Base-by-base conservation (phyloP, 2,888 invertebrate genomes). In the Ormyrus thymus region DNA sequence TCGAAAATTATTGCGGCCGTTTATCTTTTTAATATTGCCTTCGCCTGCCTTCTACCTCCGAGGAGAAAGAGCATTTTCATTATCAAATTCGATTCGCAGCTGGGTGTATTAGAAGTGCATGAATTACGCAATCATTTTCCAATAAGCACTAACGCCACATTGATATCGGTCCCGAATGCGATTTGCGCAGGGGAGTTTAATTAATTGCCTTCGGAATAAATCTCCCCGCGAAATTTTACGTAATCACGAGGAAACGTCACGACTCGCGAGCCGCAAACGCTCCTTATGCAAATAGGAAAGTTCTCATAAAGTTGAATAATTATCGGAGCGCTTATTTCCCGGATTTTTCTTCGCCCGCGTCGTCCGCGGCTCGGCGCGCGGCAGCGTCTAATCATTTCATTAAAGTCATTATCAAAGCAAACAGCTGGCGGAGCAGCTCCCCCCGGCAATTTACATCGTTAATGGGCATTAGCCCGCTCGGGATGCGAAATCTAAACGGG, bases 371-470 rank as follows among this genome's bases (percentile, higher is more conserved):
- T 50, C 50, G 10, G 7, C 56, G 29, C 29, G 29, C 29, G 8
- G n/a, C 68, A 8, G 61, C 48, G 55, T 55, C 73, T 70, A 78
- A 78, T 79, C 79, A 65, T 70, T 72, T 79, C 79, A 72, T 76
- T 79, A 76, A 62, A 79, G 46, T 9, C 50, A 72, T 76, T 72
- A 76, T 76, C 72, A 70, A 79, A 76, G 76, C 15, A 76, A 76
- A 76, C 76, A 76, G 59, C 75, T 29, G 59, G 65, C 45, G 48
- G 55, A 46, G 43, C 55, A 59, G 45, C 15, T 70, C 48, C 46
- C 58, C 51, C 46, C n/a, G n/a, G 75, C 68, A 62, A 76, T 75
- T 76, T 72, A 61, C 76, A 76, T 76, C 79, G 51, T 58, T 76
- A 76, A 79, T 68, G 55, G 68, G 71, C 66, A 48, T 66, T 61